A percentile compares a stretch with the other conserved stretches of the same genome.
Evolutionary conservation across 2,113 vertebrate genomes (phyloP).

Genomic region (Odocoileus hemionus): DNA sequence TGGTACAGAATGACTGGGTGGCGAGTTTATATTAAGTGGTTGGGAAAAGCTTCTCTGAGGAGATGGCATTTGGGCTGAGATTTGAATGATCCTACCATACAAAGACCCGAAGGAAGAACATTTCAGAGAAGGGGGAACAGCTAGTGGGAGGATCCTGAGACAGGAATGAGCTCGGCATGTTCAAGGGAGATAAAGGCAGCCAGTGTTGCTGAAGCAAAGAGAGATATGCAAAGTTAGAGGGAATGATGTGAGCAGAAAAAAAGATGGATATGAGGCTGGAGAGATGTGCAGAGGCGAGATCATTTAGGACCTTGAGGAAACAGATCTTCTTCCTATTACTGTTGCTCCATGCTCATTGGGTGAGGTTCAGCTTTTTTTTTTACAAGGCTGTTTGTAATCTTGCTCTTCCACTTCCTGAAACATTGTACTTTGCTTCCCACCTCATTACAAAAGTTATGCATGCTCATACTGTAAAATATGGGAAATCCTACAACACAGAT

Average conservation of each 20-base stretch:
- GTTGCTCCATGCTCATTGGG: background rate
- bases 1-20: background rate
- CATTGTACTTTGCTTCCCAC: background rate
- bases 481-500: background rate
- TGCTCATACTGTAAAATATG: background rate
- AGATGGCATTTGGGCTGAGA: background rate
- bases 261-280: background rate
- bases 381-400: background rate
- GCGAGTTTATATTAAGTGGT: background rate
- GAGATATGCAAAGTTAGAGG: background rate
- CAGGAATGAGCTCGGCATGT: background rate
- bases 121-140: background rate
- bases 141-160: background rate
- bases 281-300: background rate
- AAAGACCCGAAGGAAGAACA: background rate
- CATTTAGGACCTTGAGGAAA: background rate
- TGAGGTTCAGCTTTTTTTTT: background rate
- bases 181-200: background rate
- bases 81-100: background rate
- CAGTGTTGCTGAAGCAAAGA: background rate
- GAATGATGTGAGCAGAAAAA: background rate
- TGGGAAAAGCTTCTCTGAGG: background rate
- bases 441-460: background rate
- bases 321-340: background rate
- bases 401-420: background rate